Conservation (phyloP, 2,888 invertebrate genomes). For the Pelosia muscerda region DNA sequence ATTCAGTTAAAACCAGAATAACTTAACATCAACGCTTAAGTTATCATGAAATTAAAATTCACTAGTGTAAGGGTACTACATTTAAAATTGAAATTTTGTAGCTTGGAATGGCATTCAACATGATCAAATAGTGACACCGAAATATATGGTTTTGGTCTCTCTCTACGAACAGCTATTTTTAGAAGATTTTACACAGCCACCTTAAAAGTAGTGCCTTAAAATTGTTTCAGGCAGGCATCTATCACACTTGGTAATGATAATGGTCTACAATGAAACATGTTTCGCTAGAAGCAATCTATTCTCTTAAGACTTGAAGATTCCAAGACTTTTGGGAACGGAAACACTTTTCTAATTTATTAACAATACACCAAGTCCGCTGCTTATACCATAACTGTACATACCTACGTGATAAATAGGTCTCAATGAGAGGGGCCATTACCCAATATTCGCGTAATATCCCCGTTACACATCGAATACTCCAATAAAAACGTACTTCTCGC, state of each 20-base stretch:
- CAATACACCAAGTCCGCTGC: neutral
- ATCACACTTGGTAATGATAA: too few species aligned
- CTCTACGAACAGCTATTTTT: too few species aligned
- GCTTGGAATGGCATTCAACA: conserved; percentile 26
- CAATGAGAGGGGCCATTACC: conserved; percentile 38
- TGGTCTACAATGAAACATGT: neutral
- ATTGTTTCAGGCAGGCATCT: too few species aligned
- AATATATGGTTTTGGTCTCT: neutral
- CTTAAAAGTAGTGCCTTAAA: too few species aligned
- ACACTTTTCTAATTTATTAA: neutral
- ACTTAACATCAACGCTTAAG: conserved; percentile 21
- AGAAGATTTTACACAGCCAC: too few species aligned
- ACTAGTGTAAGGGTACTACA: conserved; percentile 25
- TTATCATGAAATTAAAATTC: conserved; percentile 31
- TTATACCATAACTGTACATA: neutral
- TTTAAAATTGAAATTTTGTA: conserved; percentile 41
- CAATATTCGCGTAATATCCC: conserved; percentile 54
- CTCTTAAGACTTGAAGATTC: too few species aligned
- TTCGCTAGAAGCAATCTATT: neutral
- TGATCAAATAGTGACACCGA: neutral
- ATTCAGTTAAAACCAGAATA: neutral
- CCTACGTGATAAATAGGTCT: conserved; percentile 19
- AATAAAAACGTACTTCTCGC: conserved; percentile 72
- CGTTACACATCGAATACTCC: conserved; percentile 69
- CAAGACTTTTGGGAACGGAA: neutral